Evolutionary conservation across 2,113 vertebrate species (phyloP).

Genomic region (Leptobrachium ailaonicum): DNA sequence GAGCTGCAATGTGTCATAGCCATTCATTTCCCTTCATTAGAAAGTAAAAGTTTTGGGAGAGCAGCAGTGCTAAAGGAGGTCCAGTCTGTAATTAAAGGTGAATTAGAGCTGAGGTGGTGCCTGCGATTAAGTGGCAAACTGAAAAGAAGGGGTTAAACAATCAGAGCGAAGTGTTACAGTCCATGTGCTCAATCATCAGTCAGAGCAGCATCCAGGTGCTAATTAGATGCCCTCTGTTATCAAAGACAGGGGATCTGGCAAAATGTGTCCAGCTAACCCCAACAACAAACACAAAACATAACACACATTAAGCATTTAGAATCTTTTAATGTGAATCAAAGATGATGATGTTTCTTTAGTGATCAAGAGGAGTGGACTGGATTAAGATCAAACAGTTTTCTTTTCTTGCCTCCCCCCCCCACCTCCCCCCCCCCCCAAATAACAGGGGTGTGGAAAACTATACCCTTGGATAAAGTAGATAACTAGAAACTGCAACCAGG

Average conservation of each 20-base stretch:
- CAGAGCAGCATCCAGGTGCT: not conserved
- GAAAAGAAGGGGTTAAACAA: slow-evolving; percentile 36
- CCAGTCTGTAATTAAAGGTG: slow-evolving; percentile 11
- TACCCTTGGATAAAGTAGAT: too few species aligned
- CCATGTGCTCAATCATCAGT: slow-evolving; percentile 17
- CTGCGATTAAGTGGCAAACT: slow-evolving; percentile 34
- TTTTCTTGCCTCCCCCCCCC: too few species aligned
- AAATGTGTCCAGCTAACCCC: not conserved
- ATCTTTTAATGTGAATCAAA: not conserved
- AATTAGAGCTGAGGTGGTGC: slow-evolving; percentile 44
- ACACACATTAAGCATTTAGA: not conserved
- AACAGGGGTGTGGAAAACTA: too few species aligned
- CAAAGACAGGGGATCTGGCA: not conserved
- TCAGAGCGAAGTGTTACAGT: slow-evolving; percentile 17
- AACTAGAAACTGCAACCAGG: too few species aligned
- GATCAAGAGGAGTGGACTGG: too few species aligned
- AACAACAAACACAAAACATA: not conserved
- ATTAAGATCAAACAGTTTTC: too few species aligned
- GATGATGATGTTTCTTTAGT: too few species aligned
- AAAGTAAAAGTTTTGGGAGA: not conserved
- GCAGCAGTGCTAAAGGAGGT: slow-evolving; percentile 3
- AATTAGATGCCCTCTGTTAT: slow-evolving; percentile 22
- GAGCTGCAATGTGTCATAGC: not conserved
- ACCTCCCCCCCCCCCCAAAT: too few species aligned
- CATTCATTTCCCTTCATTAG: not conserved